Base-by-base conservation (phyloP, 2,888 invertebrate species). In the Leptinotarsa rubiginosa region DNA sequence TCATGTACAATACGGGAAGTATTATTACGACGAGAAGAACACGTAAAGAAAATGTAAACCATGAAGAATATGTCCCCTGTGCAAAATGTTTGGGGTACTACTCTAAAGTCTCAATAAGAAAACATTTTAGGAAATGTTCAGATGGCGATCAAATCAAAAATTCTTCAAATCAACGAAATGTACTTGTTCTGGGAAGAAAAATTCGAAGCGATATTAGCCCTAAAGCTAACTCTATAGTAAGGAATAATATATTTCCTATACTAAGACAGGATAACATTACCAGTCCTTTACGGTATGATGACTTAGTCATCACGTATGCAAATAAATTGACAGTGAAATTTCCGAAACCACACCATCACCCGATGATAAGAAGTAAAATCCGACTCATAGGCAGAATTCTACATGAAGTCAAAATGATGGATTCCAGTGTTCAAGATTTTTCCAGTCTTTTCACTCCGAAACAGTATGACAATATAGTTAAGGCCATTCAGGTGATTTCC, bases 211-310 rank as follows among this genome's bases (percentile, higher is more conserved):
- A 67, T 67, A 50, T 67, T 50, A 50, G 25, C 50, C 18, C 7
- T 47, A 47, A 65, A 47, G 65, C 70, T 31, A 64, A 59, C 49
- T 16, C 13, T 12, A 50, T 64, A 50, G 65, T 65, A 1, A 70
- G 47, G 62, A 65, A 70, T 25, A 15, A n/a, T n/a, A 59, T 70
- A 64, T 70, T 70, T 25, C 49, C 65, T 10, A n/a, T 64, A 64
- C 50, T 70, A 25, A 59, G 70, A 64, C 22, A 70, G 15, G 70
- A 70, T 70, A 4, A 25, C 52, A 49, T 70, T 2, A 49, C 49
- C 10, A 41, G 65, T 18, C 64, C 49, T 22, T 22, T 50, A 49
- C 47, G 65, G 31, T 70, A 70, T 50, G 64, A 65, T 65, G 65
- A 70, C 13, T 18, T 56, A 12, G 13, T 56, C 13, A 56, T 56